Conservation (phyloP, 2,113 vertebrate species). For the Martes martes region DNA sequence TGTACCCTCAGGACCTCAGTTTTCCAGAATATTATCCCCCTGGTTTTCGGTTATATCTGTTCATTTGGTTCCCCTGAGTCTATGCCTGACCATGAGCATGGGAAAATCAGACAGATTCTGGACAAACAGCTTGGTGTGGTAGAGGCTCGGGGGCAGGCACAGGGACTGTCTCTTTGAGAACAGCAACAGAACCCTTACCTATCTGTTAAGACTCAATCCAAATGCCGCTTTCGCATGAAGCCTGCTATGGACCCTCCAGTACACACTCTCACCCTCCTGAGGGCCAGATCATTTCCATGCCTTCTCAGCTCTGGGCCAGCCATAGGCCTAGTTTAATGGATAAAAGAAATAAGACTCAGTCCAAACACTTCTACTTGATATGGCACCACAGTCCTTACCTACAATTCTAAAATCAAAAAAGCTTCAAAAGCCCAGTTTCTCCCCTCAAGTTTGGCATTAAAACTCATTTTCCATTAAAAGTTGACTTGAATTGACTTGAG, state of each 20-base stretch:
- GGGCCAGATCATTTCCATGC: background rate
- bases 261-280: background rate
- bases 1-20: background rate
- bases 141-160: background rate
- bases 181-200: background rate
- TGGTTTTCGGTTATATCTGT: background rate
- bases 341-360: background rate
- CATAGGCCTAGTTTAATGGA: background rate
- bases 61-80: background rate
- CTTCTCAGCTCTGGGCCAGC: background rate
- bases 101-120: background rate
- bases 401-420: background rate
- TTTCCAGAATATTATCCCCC: background rate
- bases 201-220: background rate
- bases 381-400: background rate
- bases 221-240: background rate
- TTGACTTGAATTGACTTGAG: background rate
- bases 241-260: background rate
- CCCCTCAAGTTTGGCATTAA: background rate
- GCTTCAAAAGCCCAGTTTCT: background rate
- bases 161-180: background rate
- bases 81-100: background rate
- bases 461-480: background rate
- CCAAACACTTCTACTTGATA: background rate
- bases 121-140: background rate